Conservation (phyloP, 37 sponge, comb jelly and placozoan genomes). For the Cladorhizidae sp. region DNA sequence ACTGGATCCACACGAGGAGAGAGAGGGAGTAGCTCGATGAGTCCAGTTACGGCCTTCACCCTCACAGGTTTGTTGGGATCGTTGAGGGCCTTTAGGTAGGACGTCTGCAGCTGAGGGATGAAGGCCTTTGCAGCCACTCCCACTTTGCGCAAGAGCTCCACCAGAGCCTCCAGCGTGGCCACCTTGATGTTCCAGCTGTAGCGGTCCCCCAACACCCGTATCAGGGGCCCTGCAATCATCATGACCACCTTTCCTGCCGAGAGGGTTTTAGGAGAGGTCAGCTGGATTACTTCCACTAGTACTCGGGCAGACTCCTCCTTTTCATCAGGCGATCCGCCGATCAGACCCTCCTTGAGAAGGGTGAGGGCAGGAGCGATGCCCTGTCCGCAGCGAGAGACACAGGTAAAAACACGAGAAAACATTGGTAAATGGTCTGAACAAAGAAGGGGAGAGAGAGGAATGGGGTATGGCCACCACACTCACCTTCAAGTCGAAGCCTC, state of each 20-base stretch:
- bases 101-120: slow-evolving; percentile 94
- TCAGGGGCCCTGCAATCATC: slow-evolving; percentile 92
- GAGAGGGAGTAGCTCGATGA: slow-evolving; percentile 69
- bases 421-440: slow-evolving; percentile 28
- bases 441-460: neutral
- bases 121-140: slow-evolving; percentile 86
- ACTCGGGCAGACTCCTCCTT: slow-evolving; percentile 91
- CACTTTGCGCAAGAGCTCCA: slow-evolving; percentile 84
- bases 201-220: slow-evolving; percentile 91
- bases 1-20: slow-evolving; percentile 84
- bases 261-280: slow-evolving; percentile 66
- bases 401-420: neutral
- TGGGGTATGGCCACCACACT: neutral
- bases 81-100: slow-evolving; percentile 93
- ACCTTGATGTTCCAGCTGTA: slow-evolving; percentile 80
- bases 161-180: slow-evolving; percentile 90
- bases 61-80: slow-evolving; percentile 82
- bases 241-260: slow-evolving; percentile 71
- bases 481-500: slow-evolving; percentile 74
- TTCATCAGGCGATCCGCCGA: slow-evolving; percentile 88
- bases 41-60: slow-evolving; percentile 68
- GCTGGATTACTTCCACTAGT: slow-evolving; percentile 80
- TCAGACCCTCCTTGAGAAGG: slow-evolving; percentile 86
- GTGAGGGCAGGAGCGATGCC: slow-evolving; percentile 80
- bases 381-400: slow-evolving; percentile 51